phyloP scores from a whole-genome alignment of 2,888 invertebrate genomes.

The Chrysodeixis includens region DNA sequence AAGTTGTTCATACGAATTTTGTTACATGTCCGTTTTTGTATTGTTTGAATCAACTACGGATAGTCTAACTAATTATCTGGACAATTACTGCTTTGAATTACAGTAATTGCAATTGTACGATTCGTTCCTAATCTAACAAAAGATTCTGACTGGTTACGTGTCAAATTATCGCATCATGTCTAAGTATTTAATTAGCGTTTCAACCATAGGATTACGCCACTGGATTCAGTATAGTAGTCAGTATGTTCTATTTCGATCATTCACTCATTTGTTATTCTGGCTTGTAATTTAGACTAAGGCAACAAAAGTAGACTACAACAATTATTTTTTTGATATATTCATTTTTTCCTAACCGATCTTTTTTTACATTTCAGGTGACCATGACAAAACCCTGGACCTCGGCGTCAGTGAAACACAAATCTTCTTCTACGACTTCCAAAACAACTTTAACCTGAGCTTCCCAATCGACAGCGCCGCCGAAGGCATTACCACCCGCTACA shows the following conservation, averaged over 20 bases:
- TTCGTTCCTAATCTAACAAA: background rate
- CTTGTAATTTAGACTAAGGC: too few relatives aligned
- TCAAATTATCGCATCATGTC: background rate
- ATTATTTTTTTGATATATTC: too few relatives aligned
- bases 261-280: too few relatives aligned
- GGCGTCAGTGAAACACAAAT: slow-evolving; percentile 76
- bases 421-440: slow-evolving; percentile 83
- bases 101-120: background rate
- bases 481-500: slow-evolving; percentile 72
- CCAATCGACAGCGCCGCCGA: slow-evolving; percentile 73
- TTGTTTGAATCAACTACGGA: background rate
- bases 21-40: slow-evolving; percentile 2
- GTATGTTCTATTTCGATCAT: too few relatives aligned
- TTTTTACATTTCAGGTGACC: slow-evolving; percentile 75
- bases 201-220: background rate
- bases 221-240: background rate
- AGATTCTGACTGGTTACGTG: background rate
- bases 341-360: background rate
- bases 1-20: background rate
- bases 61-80: background rate
- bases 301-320: too few relatives aligned
- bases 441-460: slow-evolving; percentile 76
- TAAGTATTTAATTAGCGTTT: background rate
- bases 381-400: slow-evolving; percentile 71
- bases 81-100: background rate